Conservation (phyloP, 1,140 invertebrate genomes). For the Leptinotarsa lineolata region DNA sequence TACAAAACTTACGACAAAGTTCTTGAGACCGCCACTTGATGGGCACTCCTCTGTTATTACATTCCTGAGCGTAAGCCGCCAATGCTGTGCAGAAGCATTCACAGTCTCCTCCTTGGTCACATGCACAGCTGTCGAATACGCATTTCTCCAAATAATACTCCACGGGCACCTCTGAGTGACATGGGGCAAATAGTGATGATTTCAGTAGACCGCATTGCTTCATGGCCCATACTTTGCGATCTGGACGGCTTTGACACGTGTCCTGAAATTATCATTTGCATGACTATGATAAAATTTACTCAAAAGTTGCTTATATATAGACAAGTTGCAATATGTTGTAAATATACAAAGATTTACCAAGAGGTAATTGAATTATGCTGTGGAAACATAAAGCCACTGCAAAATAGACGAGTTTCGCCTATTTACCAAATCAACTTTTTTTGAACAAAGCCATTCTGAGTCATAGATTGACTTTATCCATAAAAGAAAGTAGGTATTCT, state of each 20-base stretch:
- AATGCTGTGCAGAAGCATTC: constrained; percentile 87
- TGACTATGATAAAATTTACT: too few relatives aligned
- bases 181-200: constrained; percentile 71
- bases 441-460: too few relatives aligned
- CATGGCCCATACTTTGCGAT: constrained; percentile 77
- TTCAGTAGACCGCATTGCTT: constrained; percentile 76
- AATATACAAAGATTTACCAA: too few relatives aligned
- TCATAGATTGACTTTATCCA: too few relatives aligned
- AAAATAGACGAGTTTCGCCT: too few relatives aligned
- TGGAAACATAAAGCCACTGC: too few relatives aligned
- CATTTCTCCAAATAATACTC: constrained; percentile 67
- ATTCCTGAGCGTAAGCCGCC: constrained; percentile 83
- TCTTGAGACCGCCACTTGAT: constrained; percentile 81
- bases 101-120: constrained; percentile 87
- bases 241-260: constrained; percentile 73
- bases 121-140: constrained; percentile 82
- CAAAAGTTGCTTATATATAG: too few relatives aligned
- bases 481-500: too few relatives aligned
- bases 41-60: constrained; percentile 70
- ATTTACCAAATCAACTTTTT: too few relatives aligned
- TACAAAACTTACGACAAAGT: constrained; percentile 73
- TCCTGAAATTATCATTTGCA: constrained; percentile 57
- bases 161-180: constrained; percentile 78
- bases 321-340: too few relatives aligned
- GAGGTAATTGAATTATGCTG: too few relatives aligned